A percentile compares a stretch with the other conserved stretches of the same genome.
These are phyloP conservation scores for Lepisosteus oculatus DNA, from an alignment of 2,113 vertebrate species.

Conservation along the genomic window DNA sequence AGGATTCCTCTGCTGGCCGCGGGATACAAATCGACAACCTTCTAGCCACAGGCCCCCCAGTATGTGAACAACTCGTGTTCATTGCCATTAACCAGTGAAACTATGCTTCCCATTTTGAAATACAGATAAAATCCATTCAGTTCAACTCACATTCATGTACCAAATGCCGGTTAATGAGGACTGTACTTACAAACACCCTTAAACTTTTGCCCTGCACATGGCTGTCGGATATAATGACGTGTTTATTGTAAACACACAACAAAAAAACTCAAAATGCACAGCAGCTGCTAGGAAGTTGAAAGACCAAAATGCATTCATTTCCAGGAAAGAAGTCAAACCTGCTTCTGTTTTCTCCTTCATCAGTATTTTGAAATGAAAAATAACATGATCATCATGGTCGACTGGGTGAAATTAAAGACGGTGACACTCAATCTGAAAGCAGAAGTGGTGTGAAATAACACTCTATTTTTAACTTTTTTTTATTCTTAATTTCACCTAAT, in stretches of 20 bases:
- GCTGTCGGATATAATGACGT: not conserved
- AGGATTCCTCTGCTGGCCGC: too few species aligned
- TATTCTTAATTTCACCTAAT: not conserved
- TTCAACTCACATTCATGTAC: too few species aligned
- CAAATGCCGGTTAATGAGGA: too few species aligned
- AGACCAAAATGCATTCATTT: not conserved
- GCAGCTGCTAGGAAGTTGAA: conserved; percentile 6
- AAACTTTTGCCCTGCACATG: not conserved
- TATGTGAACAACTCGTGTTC: too few species aligned
- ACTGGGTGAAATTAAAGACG: conserved; percentile 6
- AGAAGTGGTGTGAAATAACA: not conserved
- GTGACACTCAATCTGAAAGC: conserved; percentile 20
- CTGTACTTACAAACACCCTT: too few species aligned
- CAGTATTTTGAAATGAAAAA: not conserved
- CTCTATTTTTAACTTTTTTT: conserved; percentile 5
- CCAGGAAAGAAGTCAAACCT: conserved; percentile 6
- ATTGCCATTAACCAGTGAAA: too few species aligned
- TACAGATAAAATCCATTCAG: too few species aligned
- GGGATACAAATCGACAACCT: too few species aligned
- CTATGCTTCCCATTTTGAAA: too few species aligned
- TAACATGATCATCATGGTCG: not conserved
- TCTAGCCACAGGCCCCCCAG: too few species aligned
- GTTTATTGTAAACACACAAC: conserved; percentile 3
- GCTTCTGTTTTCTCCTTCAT: conserved; percentile 8
- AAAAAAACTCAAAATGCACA: not conserved